Conservation (phyloP, 2,797 vertebrate genomes). For the Coregonus ussuriensis region DNA sequence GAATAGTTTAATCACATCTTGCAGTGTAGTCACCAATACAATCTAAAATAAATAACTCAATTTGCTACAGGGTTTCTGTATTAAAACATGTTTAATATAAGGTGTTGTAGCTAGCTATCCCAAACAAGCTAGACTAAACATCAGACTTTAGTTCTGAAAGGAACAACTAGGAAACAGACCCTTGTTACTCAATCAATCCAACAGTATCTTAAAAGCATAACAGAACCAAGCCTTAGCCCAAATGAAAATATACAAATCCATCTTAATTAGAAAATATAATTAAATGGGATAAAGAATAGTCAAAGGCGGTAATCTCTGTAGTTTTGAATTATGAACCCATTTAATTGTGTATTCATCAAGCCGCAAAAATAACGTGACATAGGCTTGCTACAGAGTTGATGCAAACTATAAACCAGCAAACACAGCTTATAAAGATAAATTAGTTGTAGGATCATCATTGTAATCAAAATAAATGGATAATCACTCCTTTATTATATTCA, state of each 20-base stretch:
- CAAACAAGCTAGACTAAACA: neutral
- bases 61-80: constrained; percentile 61
- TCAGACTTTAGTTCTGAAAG: neutral
- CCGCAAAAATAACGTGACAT: constrained; percentile 55
- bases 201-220: constrained; percentile 40
- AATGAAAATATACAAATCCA: constrained; percentile 61
- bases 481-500: constrained; percentile 76
- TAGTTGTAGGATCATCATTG: constrained; percentile 75
- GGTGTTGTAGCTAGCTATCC: neutral
- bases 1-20: constrained; percentile 8
- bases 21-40: constrained; percentile 54
- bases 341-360: constrained; percentile 66
- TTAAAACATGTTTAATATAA: constrained; percentile 33
- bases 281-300: constrained; percentile 73
- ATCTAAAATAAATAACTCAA: constrained; percentile 60
- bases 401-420: constrained; percentile 77
- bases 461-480: constrained; percentile 82
- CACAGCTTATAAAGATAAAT: constrained; percentile 76
- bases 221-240: constrained; percentile 60
- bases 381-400: constrained; percentile 71
- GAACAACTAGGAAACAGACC: neutral
- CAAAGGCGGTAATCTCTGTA: constrained; percentile 71
- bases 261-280: constrained; percentile 70
- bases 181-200: constrained; percentile 2
- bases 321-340: constrained; percentile 62